Percentiles rank a stretch among this genome's conserved stretches.
Evolutionary conservation across 2,113 vertebrate genomes (phyloP).

Genomic region (Mola mola): DNA sequence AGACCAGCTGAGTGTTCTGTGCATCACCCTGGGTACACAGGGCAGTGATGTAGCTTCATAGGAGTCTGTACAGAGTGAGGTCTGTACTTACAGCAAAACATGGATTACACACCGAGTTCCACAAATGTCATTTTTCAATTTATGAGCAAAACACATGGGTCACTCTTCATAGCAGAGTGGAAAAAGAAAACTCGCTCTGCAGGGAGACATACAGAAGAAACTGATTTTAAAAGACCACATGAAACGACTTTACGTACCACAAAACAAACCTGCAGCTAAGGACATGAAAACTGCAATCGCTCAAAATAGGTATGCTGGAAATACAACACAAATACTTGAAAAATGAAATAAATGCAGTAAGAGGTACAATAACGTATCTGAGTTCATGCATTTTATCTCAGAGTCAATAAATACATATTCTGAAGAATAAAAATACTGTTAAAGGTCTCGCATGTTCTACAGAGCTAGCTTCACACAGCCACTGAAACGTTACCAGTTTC

Average conservation of each 20-base stretch:
- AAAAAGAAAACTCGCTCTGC: too few relatives aligned
- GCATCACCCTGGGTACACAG: too few relatives aligned
- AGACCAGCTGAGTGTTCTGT: too few relatives aligned
- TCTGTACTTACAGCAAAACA: too few relatives aligned
- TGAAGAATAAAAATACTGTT: conserved; percentile 5
- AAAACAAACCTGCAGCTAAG: neutral
- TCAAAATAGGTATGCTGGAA: neutral
- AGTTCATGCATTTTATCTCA: conserved; percentile 53
- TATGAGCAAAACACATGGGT: too few relatives aligned
- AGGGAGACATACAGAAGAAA: too few relatives aligned
- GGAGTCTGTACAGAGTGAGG: too few relatives aligned
- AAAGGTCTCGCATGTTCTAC: conserved; percentile 22
- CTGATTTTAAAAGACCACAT: too few relatives aligned
- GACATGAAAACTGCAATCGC: neutral
- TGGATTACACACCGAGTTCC: too few relatives aligned
- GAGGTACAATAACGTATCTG: conserved; percentile 14
- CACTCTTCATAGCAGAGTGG: too few relatives aligned
- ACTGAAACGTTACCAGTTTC: conserved; percentile 84
- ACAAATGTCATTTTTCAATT: too few relatives aligned
- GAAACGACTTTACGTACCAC: conserved; percentile 17
- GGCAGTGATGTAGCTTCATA: too few relatives aligned
- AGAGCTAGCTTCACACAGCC: conserved; percentile 31
- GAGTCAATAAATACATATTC: conserved; percentile 63
- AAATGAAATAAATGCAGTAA: conserved; percentile 19
- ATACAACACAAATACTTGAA: conserved; percentile 9